Conservation (phyloP, 2,797 vertebrate genomes). For the Fistularia commersonii region DNA sequence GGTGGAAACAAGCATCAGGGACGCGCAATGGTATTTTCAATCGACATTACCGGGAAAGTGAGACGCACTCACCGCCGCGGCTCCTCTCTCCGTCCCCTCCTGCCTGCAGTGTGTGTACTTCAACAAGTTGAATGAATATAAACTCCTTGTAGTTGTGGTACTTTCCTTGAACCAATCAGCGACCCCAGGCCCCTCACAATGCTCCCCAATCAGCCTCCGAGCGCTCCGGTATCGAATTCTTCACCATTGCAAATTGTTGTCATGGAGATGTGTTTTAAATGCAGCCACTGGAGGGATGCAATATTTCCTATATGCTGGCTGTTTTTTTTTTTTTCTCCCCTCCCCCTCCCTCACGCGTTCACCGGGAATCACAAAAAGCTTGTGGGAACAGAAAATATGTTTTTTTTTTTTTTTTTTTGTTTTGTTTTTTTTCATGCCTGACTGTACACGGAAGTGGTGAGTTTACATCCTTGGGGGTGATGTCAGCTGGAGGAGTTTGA, state of each 20-base stretch:
- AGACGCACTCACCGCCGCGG: background rate
- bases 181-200: constrained; percentile 95
- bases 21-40: no score
- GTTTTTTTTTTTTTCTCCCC: no score
- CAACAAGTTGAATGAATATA: constrained; percentile 98
- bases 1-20: no score
- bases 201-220: constrained; percentile 95
- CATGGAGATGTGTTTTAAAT: constrained; percentile 84
- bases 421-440: no score
- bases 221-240: constrained; percentile 96
- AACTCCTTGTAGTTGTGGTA: constrained; percentile 90
- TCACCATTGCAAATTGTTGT: constrained; percentile 95
- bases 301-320: constrained; percentile 80
- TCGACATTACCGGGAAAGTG: no score
- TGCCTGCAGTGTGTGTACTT: constrained; percentile 81
- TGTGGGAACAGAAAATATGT: background rate
- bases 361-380: constrained; percentile 32
- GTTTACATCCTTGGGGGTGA: constrained; percentile 75
- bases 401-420: no score
- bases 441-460: constrained; percentile 49
- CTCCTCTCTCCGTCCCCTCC: constrained; percentile 14
- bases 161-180: constrained; percentile 97
- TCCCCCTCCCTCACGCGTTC: constrained; percentile 30
- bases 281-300: constrained; percentile 86
- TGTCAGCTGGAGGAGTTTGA: constrained; percentile 84